phyloP scores from a whole-genome alignment of 2,113 vertebrate species.

The Etheostoma cragini region DNA sequence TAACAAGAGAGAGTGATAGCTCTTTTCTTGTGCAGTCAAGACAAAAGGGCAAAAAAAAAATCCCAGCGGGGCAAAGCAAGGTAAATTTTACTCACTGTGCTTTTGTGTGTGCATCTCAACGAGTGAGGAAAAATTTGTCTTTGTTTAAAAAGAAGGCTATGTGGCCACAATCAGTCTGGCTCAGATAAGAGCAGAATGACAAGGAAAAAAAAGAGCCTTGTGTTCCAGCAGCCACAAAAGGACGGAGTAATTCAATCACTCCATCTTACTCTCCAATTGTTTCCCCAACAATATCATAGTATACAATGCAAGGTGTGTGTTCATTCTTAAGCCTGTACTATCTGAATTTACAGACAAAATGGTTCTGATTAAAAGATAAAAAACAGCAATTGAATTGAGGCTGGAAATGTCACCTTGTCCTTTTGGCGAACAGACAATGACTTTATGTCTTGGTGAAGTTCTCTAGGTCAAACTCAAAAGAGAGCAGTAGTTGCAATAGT shows the following conservation, averaged over 20 bases:
- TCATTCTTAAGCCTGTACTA: neutral
- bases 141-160: conserved; percentile 59
- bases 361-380: conserved; percentile 2
- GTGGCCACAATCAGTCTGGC: conserved; percentile 60
- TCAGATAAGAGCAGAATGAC: conserved; percentile 53
- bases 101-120: conserved; percentile 4
- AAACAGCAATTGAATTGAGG: neutral
- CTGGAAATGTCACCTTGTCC: neutral
- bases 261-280: conserved; percentile 14
- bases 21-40: conserved; percentile 54
- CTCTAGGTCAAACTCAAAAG: neutral
- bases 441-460: neutral
- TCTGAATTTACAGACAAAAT: neutral
- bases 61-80: conserved; percentile 40
- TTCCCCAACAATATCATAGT: conserved; percentile 19
- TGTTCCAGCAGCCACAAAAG: conserved; percentile 46
- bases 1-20: conserved; percentile 58
- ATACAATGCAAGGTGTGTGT: neutral
- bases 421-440: neutral
- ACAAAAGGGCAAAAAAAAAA: conserved; percentile 6
- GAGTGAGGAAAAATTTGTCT: neutral
- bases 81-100: conserved; percentile 37
- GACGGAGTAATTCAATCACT: conserved; percentile 27
- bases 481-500: neutral
- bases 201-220: conserved; percentile 14